Base-by-base conservation (phyloP, 2,888 invertebrate species). In the Drosophila mercatorum region DNA sequence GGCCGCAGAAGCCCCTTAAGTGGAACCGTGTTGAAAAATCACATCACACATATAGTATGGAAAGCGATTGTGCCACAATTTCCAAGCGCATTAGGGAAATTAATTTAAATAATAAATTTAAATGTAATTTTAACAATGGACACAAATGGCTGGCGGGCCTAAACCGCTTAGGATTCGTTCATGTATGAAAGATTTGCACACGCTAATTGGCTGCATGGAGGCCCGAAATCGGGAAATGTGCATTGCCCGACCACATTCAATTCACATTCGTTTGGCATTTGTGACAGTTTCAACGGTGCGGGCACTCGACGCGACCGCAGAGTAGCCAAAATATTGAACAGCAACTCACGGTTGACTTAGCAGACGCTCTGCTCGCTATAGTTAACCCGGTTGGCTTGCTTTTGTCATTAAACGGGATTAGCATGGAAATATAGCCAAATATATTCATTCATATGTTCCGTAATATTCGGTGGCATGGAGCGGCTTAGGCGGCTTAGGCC, bases 321-420 rank as follows among this genome's bases (percentile, higher is more conserved):
- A 90, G 84, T 89, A 89, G 69, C 82, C 75, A 89, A 89, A 89
- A 87, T 87, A 86, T 84, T 90, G 72, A 74, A 77, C 72, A 55
- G 43, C 61, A 53, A 28, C 70, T 65, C 51, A 74, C 69, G 73
- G 72, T 72, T 84, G 55, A 83, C 62, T 83, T 70, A 63, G 52
- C 74, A 71, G 51, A 5, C 51, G 52, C 26, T 38, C 55, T 52
- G 41, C 64, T 52, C 11, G 46, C 47, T 14, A 43, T n/a, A 60
- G 52, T 77, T 63, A 75, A 62, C 72, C 64, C 63, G 41, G 57
- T 67, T 69, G 76, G 61, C 62, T 71, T 67, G 75, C 84, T 81
- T 80, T 89, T 87, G 89, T 79, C 88, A 81, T 75, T 82, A 86
- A 80, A 76, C 78, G 71, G 90, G 86, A 85, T 86, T 86, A 90